phyloP scores from a whole-genome alignment of 1,140 invertebrate genomes.

The Nymphalis io region DNA sequence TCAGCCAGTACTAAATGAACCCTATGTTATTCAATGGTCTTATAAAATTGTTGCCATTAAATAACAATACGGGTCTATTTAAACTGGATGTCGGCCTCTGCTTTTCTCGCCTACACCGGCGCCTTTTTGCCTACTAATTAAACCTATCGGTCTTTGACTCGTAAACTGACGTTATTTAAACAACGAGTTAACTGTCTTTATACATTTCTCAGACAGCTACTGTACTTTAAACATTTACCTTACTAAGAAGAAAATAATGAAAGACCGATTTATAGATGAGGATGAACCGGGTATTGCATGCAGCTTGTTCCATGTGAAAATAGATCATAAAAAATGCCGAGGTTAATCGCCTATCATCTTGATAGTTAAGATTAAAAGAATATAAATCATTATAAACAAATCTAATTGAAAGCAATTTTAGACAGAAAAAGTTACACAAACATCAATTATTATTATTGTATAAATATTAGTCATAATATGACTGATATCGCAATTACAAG shows the following conservation, averaged over 20 bases:
- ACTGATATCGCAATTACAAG: conserved; percentile 34
- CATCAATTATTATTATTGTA: background rate
- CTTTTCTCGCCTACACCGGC: conserved; percentile 67
- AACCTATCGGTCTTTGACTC: conserved; percentile 75
- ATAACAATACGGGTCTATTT: conserved; percentile 39
- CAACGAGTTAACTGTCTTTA: conserved; percentile 48
- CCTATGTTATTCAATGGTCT: conserved; percentile 34
- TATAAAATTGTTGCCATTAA: conserved; percentile 32
- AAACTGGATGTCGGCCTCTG: conserved; percentile 42
- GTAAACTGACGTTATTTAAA: conserved; percentile 51
- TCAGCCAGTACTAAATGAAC: conserved; percentile 47
- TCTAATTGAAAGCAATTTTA: too few species aligned
- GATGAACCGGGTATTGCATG: background rate
- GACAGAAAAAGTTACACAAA: background rate
- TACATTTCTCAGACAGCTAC: conserved; percentile 36
- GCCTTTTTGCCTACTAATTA: conserved; percentile 74
- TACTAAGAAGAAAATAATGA: background rate
- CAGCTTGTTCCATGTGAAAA: background rate
- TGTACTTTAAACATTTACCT: conserved; percentile 3
- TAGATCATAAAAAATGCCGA: too few species aligned
- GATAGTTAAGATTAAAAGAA: background rate
- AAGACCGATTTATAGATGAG: background rate
- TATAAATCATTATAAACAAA: too few species aligned
- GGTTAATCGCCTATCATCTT: too few species aligned
- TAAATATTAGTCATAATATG: conserved; percentile 11